Percentiles rank a stretch among this genome's conserved stretches.
Conservation (phyloP, 2,888 invertebrate species). For the Agrotis segetum region DNA sequence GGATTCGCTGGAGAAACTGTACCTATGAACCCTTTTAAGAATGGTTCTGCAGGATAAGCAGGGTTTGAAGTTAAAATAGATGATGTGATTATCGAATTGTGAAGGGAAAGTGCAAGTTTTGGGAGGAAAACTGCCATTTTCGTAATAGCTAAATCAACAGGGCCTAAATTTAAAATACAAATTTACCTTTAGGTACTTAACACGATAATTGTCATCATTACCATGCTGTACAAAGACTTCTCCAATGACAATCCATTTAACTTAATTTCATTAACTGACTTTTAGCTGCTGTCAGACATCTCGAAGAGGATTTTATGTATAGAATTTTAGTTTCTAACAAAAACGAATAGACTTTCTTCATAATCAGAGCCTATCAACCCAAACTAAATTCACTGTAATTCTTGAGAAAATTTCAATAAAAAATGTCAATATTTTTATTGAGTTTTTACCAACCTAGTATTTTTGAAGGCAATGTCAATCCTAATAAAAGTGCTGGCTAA, state of each 20-base stretch:
- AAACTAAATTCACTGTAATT: no score
- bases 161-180: no score
- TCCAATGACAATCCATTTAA: no score
- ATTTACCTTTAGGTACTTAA: no score
- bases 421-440: background rate
- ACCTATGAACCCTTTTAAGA: constrained; percentile 46
- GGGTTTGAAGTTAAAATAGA: constrained; percentile 22
- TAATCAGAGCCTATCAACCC: background rate
- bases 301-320: no score
- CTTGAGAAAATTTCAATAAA: background rate
- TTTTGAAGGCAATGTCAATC: constrained; percentile 14
- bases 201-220: no score
- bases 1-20: constrained; percentile 42
- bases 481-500: background rate
- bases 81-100: constrained; percentile 10
- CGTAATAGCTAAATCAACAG: no score
- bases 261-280: no score
- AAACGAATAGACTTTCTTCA: background rate
- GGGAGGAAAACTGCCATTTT: no score
- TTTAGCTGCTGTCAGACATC: no score
- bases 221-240: no score
- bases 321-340: background rate
- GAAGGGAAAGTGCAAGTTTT: background rate
- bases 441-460: background rate
- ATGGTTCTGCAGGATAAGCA: constrained; percentile 1